phyloP scores from a whole-genome alignment of 2,113 vertebrate species.

The Mesocricetus auratus region DNA sequence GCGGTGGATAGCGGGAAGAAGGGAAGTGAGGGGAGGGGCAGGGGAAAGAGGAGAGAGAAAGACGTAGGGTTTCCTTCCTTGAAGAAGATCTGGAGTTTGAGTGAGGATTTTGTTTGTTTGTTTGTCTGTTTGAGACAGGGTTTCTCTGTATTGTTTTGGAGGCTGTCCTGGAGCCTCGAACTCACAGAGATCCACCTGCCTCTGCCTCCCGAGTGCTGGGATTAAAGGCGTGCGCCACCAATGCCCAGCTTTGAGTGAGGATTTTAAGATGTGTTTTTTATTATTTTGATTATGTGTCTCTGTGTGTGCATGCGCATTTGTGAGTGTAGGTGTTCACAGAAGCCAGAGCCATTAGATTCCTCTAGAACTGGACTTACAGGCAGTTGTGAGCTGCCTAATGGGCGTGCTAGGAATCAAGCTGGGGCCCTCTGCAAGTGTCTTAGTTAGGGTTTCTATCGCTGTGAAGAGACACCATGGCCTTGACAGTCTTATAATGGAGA shows the following conservation, averaged over 20 bases:
- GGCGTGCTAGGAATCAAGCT: neutral
- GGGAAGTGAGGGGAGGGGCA: neutral
- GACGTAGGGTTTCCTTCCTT: neutral
- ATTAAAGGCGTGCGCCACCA: too few species aligned
- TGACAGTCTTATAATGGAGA: neutral
- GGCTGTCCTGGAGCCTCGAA: too few species aligned
- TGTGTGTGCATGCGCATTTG: neutral
- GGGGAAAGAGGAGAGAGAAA: neutral
- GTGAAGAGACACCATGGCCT: neutral
- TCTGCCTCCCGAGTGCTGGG: too few species aligned
- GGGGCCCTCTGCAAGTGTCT: neutral
- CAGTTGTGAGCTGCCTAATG: neutral
- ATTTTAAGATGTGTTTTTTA: neutral
- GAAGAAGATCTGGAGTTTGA: neutral
- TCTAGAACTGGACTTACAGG: neutral
- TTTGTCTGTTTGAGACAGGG: too few species aligned
- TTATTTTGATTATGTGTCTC: neutral
- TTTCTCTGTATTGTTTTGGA: too few species aligned
- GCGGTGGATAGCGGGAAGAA: neutral
- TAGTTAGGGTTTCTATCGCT: neutral
- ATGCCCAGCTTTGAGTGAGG: neutral
- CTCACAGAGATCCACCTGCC: too few species aligned
- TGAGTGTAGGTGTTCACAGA: neutral
- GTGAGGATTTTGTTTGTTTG: neutral
- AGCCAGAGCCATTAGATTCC: neutral